Evolutionary conservation across 2,797 vertebrate genomes (phyloP), one percentile per base, ranked within the genome.

Genomic region (Lacerta bilineata): DNA sequence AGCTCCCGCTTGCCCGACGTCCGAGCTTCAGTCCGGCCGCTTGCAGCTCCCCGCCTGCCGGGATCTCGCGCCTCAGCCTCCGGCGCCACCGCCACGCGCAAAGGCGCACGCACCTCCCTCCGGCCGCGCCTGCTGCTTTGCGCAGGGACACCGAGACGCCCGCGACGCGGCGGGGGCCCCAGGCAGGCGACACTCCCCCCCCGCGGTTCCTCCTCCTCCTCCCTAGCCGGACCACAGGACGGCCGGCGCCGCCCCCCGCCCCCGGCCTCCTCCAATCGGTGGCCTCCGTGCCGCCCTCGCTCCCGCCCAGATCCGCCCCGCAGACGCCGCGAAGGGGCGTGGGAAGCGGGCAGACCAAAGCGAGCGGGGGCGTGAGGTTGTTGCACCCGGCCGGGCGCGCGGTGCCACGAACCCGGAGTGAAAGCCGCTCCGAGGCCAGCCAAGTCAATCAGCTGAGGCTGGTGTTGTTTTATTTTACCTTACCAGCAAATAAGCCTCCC

Each of bases 261-360:
- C 50, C 86, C 71, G 2, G 33, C 50, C 39, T 64, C 25, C 29
- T 43, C 87, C 81, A 88, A 83, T 84, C 61, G 23, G 18, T 33
- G 8, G 61, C 8, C 2, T 17, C 50, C 39, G 5, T 17, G 25
- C 20, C 41, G 36, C 13, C 39, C 69, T 55, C 13, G 66, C 27
- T 33, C 41, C 84, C 84, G 61, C 75, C n/a, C 29, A 6, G 39
- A 18, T 75, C 72, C 72, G 36, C 36, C 84, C 84, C 8, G 8
- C 18, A 25, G 74, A 20, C 18, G 18, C 61, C 17, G 20, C 17
- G 61, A 64, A 64, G 61, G 8, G 66, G 66, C 20, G 33, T 11
- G 85, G 43, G 66, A 10, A 36, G 66, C n/a, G 29, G 50, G 13
- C 68, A 1, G 50, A 18, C 50, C 10, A 33, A 36, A 23, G 33